Conservation (phyloP, 2,113 vertebrate genomes). For the Lepus timidus region DNA sequence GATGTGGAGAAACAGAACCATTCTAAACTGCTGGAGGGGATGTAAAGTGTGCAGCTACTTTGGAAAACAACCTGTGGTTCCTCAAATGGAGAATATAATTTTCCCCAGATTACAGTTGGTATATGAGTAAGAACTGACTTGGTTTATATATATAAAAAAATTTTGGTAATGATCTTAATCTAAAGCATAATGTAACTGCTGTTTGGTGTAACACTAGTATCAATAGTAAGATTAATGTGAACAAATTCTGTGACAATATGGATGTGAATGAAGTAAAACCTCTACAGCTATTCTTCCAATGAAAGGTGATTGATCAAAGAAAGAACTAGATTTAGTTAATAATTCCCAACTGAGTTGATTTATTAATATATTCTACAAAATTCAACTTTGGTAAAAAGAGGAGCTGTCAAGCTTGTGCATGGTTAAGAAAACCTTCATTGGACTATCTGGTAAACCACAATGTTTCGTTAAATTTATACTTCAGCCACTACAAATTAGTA, state of each 20-base stretch:
- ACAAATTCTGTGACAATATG: neutral
- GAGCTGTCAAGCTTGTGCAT: neutral
- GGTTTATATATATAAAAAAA: neutral
- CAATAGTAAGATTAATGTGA: neutral
- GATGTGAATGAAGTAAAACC: neutral
- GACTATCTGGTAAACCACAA: neutral
- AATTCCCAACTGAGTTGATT: neutral
- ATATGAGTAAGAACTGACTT: neutral
- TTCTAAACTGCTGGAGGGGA: neutral
- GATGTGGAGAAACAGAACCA: neutral
- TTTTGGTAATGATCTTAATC: neutral
- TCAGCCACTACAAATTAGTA: neutral
- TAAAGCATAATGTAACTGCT: neutral
- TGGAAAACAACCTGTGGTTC: neutral
- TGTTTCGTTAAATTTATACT: neutral
- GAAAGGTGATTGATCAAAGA: neutral
- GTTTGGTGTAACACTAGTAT: neutral
- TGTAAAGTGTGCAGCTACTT: neutral
- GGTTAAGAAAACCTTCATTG: neutral
- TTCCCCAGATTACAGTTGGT: neutral
- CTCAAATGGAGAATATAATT: neutral
- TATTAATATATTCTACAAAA: constrained; percentile 15
- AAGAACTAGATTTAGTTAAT: constrained; percentile 5
- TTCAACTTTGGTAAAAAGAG: neutral
- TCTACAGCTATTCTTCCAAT: neutral